phyloP scores from a whole-genome alignment of 2,113 vertebrate genomes.

The Aphyosemion australe region DNA sequence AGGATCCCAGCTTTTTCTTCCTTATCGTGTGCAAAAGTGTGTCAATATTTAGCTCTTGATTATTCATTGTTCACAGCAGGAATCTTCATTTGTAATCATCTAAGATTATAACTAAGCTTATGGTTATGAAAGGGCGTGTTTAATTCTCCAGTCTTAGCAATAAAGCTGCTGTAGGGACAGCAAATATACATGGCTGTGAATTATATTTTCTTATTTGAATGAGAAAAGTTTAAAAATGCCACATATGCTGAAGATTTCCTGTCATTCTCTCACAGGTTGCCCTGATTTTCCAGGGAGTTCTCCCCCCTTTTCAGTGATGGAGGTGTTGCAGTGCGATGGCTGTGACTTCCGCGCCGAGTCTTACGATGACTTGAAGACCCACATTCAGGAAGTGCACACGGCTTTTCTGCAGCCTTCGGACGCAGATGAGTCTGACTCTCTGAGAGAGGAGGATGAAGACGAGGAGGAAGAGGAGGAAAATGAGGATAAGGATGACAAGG shows the following conservation, averaged over 20 bases:
- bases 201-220: too few relatives aligned
- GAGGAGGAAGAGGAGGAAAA: conserved; percentile 86
- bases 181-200: too few relatives aligned
- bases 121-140: conserved; percentile 20
- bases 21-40: conserved; percentile 14
- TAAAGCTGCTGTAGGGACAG: too few relatives aligned
- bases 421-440: conserved; percentile 82
- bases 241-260: conserved; percentile 10
- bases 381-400: conserved; percentile 98
- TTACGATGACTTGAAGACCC: conserved; percentile 93
- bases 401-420: conserved; percentile 95
- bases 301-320: conserved; percentile 83
- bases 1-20: conserved; percentile 2
- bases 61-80: conserved; percentile 41
- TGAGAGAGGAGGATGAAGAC: conserved; percentile 83
- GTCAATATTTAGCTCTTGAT: conserved; percentile 27
- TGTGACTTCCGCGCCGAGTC: conserved; percentile 97
- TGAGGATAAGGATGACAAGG: conserved; percentile 87
- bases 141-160: not conserved
- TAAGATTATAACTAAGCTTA: conserved; percentile 25
- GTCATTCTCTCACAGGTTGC: conserved; percentile 75
- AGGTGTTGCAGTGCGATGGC: conserved; percentile 97
- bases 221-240: too few relatives aligned
- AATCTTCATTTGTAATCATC: conserved; percentile 32
- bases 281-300: conserved; percentile 89